Evolutionary conservation across 2,888 invertebrate genomes (phyloP).

Genomic region (Iphiclides podalirius): DNA sequence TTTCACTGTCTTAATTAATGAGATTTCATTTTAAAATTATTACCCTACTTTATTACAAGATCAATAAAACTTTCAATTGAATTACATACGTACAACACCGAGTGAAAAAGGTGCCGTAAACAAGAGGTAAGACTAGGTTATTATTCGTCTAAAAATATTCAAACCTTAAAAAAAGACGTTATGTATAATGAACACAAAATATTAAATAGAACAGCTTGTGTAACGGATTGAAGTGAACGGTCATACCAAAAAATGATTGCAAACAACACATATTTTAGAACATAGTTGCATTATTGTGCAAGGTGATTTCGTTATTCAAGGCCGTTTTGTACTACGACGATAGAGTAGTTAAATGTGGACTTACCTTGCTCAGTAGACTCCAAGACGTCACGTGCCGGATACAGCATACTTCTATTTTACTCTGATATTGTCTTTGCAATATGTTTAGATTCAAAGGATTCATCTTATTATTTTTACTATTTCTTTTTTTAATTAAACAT

Average conservation of each 20-base stretch:
- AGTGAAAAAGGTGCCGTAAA: no score
- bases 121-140: no score
- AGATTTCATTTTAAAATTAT: background rate
- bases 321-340: constrained; percentile 1
- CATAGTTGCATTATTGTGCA: constrained; percentile 1
- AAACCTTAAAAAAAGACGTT: no score
- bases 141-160: no score
- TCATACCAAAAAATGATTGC: background rate
- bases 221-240: background rate
- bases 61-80: background rate
- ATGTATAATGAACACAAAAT: no score
- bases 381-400: constrained; percentile 16
- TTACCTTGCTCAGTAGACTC: constrained; percentile 16
- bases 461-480: no score
- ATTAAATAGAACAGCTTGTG: no score
- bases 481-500: no score
- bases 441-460: no score
- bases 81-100: background rate
- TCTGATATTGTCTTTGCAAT: background rate
- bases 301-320: constrained; percentile 17
- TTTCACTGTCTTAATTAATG: background rate
- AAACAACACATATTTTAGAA: background rate
- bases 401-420: background rate
- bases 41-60: background rate
- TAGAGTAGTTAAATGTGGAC: constrained; percentile 16